Base-by-base conservation (phyloP, 2,113 vertebrate genomes). In the Pachycephala philippinensis region DNA sequence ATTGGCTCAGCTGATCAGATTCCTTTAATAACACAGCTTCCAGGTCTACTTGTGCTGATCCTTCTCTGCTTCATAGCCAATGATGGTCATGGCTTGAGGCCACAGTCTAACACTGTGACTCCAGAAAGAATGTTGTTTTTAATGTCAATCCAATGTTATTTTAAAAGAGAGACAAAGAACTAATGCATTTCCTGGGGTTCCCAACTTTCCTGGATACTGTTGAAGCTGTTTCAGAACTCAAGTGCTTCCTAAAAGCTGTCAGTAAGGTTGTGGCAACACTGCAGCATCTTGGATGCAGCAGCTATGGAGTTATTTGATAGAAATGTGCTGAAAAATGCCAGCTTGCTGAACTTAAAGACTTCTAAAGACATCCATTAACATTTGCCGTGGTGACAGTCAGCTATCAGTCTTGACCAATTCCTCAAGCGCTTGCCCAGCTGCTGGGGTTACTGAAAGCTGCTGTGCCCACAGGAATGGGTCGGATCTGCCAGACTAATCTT, bases 1-100 rank as follows among this genome's bases (percentile, higher is more conserved):
- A 75, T 8, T 95, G 96, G 94, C 89, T 96, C 87, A 95, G 93
- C 84, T 95, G 94, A 93, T 93, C 91, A 94, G 91, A 95, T 97
- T 87, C 93, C 61, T 95, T 89, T 94, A 94, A 93, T 91, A 91
- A 79, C 93, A 87, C 52, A 95, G 94, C 91, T 97, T 95, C 86
- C 86, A 87, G 72, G 64, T 95, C 93, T 76, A 42, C 87, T 82
- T 5, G 15, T 91, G 94, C 89, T 94, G 65, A 83, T 91, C 11
- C 72, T 84, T 71, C 76, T 87, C 77, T 85, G 69, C 74, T 93
- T 76, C 56, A 84, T 92, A 68, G 80, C 95, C 95, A 96, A 78
- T 86, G 94, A 96, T 95, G 94, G 96, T 92, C 94, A 96, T 78
- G 80, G 88, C 79, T 93, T 70, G 80, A 70, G 75, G 83, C 75